Conservation (phyloP, 2,113 vertebrate species). For the Ahaetulla prasina region DNA sequence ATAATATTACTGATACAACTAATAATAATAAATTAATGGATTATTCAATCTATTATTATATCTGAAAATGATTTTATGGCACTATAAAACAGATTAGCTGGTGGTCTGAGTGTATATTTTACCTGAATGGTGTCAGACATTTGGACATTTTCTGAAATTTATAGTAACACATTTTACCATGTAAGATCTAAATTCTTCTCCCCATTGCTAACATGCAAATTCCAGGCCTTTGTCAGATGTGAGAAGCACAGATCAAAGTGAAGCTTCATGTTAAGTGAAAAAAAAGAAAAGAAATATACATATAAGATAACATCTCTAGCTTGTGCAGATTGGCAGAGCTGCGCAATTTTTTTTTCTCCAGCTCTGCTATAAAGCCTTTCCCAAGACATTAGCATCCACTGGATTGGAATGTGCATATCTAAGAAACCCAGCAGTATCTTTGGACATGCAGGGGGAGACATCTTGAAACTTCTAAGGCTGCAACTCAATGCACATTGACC, state of each 20-base stretch:
- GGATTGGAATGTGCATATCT: background rate
- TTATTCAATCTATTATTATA: conserved; percentile 50
- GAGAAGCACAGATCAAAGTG: conserved; percentile 9
- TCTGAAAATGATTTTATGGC: conserved; percentile 32
- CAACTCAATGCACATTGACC: background rate
- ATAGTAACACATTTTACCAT: conserved; percentile 30
- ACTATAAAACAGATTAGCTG: background rate
- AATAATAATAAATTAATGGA: conserved; percentile 35
- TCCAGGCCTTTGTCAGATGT: background rate
- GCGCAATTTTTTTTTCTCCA: background rate
- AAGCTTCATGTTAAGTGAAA: conserved; percentile 4
- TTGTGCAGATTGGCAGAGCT: conserved; percentile 15
- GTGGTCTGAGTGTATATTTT: background rate
- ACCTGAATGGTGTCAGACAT: conserved; percentile 45
- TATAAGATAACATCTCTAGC: background rate
- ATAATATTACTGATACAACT: background rate
- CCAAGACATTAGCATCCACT: background rate
- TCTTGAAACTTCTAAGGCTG: background rate
- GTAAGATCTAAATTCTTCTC: conserved; percentile 14
- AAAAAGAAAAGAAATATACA: background rate
- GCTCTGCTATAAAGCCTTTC: background rate
- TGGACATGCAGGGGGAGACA: background rate
- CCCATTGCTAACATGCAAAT: conserved; percentile 23
- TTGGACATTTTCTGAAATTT: conserved; percentile 39
- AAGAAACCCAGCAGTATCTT: background rate